A percentile compares a stretch with the other conserved stretches of the same genome.
Conservation (phyloP, 2,113 vertebrate species). For the Grammomys surdaster region DNA sequence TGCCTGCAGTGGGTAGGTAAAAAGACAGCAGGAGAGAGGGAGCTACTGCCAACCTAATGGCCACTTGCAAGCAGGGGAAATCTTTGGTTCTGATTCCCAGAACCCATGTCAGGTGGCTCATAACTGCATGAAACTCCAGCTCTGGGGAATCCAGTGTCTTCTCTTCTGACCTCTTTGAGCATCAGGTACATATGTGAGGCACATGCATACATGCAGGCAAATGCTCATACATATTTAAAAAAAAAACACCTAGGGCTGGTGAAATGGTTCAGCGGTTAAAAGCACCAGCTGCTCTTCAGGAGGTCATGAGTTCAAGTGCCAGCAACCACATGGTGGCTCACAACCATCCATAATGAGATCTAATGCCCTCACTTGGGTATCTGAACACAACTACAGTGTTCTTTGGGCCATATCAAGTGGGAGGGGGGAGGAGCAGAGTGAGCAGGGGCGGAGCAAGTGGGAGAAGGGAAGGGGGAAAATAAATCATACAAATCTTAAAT, state of each 20-base stretch:
- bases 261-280: no score
- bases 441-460: no score
- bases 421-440: no score
- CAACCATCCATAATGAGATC: no score
- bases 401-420: no score
- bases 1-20: background rate
- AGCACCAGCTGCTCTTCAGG: no score
- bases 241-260: background rate
- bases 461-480: background rate
- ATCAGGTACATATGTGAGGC: background rate
- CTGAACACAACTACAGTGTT: no score
- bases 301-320: no score
- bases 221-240: background rate
- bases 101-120: background rate
- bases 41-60: background rate
- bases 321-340: no score
- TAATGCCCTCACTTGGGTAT: no score
- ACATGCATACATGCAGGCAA: background rate
- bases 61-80: background rate
- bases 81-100: background rate
- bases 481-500: background rate
- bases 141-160: background rate
- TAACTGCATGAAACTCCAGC: background rate
- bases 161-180: background rate
- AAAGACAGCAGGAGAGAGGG: background rate